These are phyloP conservation scores for Nezara viridula DNA, from an alignment of 2,888 invertebrate genomes.

Conservation along the genomic window DNA sequence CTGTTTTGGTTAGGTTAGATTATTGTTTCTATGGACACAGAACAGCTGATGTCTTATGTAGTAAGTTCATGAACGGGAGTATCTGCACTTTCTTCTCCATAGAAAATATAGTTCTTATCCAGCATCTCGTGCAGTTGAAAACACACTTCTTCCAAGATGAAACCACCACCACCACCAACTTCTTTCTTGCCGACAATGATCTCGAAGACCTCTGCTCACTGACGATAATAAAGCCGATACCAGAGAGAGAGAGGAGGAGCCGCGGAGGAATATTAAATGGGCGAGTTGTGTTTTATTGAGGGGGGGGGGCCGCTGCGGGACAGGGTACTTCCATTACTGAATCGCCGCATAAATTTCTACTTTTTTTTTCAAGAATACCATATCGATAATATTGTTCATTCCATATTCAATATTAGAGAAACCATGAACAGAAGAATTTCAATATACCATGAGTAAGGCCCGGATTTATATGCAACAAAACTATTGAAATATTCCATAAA, in stretches of 20 bases:
- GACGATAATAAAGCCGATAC: background rate
- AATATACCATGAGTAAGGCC: background rate
- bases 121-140: background rate
- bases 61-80: too few relatives aligned
- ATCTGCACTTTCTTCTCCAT: too few relatives aligned
- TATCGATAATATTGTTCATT: background rate
- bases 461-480: too few relatives aligned
- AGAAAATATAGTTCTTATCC: too few relatives aligned
- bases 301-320: background rate
- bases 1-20: too few relatives aligned
- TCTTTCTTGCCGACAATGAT: background rate
- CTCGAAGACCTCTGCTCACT: background rate
- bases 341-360: background rate
- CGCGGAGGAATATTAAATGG: conserved; percentile 22
- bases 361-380: background rate
- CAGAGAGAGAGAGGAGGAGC: background rate
- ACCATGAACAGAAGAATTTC: background rate
- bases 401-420: background rate
- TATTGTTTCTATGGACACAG: too few relatives aligned
- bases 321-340: conserved; percentile 13
- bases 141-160: background rate
- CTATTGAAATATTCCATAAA: too few relatives aligned
- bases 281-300: conserved; percentile 9
- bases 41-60: too few relatives aligned
- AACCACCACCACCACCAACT: background rate